A percentile compares a stretch with the other conserved stretches of the same genome.
phyloP scores from a whole-genome alignment of 2,113 vertebrate genomes.

The Ictidomys tridecemlineatus region DNA sequence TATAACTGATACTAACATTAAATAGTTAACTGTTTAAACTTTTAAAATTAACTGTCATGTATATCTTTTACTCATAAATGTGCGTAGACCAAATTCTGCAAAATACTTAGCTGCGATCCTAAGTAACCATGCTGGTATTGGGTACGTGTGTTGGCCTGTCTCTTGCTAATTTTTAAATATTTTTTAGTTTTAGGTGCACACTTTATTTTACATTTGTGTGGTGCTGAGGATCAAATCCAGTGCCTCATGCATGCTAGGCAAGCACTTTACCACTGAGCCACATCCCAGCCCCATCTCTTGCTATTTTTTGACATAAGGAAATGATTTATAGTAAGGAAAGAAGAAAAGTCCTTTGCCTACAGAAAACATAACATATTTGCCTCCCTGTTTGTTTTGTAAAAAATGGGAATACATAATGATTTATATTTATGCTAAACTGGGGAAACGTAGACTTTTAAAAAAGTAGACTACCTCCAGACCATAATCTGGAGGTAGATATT shows the following conservation, averaged over 20 bases:
- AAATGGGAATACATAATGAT: conserved; percentile 8
- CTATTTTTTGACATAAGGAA: not conserved
- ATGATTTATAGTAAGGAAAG: not conserved
- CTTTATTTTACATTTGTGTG: too few species aligned
- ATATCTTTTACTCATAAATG: not conserved
- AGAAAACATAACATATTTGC: not conserved
- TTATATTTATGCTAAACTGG: conserved; percentile 28
- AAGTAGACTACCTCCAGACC: not conserved
- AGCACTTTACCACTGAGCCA: too few species aligned
- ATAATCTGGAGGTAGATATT: not conserved
- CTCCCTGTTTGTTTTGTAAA: not conserved
- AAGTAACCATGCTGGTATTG: not conserved
- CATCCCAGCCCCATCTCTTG: too few species aligned
- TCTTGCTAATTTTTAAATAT: not conserved
- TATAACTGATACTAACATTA: not conserved
- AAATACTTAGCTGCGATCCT: not conserved
- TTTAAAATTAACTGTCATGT: not conserved
- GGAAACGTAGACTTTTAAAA: not conserved
- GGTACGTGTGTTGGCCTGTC: not conserved
- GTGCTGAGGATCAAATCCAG: too few species aligned
- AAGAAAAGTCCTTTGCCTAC: not conserved
- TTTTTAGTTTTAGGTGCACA: too few species aligned
- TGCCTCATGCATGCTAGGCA: too few species aligned
- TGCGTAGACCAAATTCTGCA: not conserved
- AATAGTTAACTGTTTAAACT: conserved; percentile 34